A percentile compares a stretch with the other conserved stretches of the same genome.
phyloP scores from a whole-genome alignment of 2,797 vertebrate genomes.

The Ctenopoma kingsleyae region DNA sequence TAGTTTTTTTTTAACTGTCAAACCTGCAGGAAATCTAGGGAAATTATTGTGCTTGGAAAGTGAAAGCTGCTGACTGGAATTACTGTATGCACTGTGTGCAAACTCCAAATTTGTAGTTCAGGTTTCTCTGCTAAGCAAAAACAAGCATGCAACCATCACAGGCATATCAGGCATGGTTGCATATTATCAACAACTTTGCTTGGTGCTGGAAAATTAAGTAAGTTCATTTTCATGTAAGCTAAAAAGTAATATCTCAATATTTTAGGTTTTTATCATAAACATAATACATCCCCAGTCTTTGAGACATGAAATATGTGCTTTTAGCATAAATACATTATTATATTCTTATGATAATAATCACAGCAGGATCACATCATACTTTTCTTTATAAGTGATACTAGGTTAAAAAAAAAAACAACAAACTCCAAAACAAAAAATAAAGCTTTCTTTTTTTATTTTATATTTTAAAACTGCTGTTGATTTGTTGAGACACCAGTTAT shows the following conservation, averaged over 20 bases:
- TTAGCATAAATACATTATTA: too few species aligned
- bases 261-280: conserved; percentile 7
- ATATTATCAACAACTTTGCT: conserved; percentile 6
- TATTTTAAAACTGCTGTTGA: conserved; percentile 1
- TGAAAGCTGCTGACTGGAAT: conserved; percentile 25
- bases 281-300: background rate
- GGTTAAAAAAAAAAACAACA: too few species aligned
- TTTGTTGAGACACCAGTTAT: conserved; percentile 5
- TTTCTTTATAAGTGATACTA: background rate
- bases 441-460: background rate
- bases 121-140: conserved; percentile 25
- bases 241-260: background rate
- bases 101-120: conserved; percentile 14
- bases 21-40: conserved; percentile 28
- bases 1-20: conserved; percentile 25
- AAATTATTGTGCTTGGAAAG: conserved; percentile 1
- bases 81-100: conserved; percentile 17
- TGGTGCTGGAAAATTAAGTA: background rate
- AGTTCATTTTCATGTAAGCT: background rate
- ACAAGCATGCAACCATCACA: background rate
- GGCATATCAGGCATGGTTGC: background rate
- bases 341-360: background rate
- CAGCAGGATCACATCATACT: background rate
- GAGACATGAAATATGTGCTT: background rate
- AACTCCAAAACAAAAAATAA: background rate